Conservation (phyloP, 2,888 invertebrate species). For the Drosophila helvetica region DNA sequence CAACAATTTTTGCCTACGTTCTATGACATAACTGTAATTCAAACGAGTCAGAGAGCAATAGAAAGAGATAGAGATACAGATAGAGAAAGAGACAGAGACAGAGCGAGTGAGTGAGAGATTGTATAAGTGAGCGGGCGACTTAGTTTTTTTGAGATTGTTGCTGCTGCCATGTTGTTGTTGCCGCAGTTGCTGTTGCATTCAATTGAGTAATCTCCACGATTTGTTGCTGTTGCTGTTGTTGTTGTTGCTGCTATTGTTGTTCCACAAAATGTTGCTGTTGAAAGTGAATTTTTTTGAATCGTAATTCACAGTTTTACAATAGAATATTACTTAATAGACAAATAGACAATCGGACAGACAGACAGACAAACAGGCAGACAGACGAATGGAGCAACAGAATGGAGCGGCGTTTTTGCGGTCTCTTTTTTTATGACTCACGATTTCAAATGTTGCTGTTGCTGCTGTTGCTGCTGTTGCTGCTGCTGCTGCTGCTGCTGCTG, state of each 20-base stretch:
- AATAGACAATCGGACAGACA: slow-evolving; percentile 41
- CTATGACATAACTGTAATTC: slow-evolving; percentile 78
- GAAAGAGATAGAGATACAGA: slow-evolving; percentile 19
- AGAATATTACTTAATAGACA: slow-evolving; percentile 75
- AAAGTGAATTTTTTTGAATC: slow-evolving; percentile 70
- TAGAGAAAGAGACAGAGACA: slow-evolving; percentile 7
- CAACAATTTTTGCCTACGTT: slow-evolving; percentile 65
- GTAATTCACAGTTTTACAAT: slow-evolving; percentile 68
- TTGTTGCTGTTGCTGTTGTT: slow-evolving; percentile 32
- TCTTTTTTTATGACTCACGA: slow-evolving; percentile 41
- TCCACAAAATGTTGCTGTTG: slow-evolving; percentile 53
- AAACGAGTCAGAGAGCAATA: slow-evolving; percentile 61
- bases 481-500: too few relatives aligned
- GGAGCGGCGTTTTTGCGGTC: slow-evolving; percentile 3
- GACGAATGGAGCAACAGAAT: neutral
- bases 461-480: slow-evolving; percentile 46
- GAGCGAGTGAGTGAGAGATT: slow-evolving; percentile 18
- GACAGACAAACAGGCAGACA: neutral
- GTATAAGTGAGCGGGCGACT: slow-evolving; percentile 62
- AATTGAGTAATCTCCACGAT: slow-evolving; percentile 68
- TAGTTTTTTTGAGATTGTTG: slow-evolving; percentile 67
- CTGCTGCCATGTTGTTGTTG: slow-evolving; percentile 17
- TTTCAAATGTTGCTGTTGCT: slow-evolving; percentile 19
- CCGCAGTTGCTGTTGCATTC: slow-evolving; percentile 46
- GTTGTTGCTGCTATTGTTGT: slow-evolving; percentile 25